Evolutionary conservation across 2,797 vertebrate genomes (phyloP).

Genomic region (Fistularia tabacaria): DNA sequence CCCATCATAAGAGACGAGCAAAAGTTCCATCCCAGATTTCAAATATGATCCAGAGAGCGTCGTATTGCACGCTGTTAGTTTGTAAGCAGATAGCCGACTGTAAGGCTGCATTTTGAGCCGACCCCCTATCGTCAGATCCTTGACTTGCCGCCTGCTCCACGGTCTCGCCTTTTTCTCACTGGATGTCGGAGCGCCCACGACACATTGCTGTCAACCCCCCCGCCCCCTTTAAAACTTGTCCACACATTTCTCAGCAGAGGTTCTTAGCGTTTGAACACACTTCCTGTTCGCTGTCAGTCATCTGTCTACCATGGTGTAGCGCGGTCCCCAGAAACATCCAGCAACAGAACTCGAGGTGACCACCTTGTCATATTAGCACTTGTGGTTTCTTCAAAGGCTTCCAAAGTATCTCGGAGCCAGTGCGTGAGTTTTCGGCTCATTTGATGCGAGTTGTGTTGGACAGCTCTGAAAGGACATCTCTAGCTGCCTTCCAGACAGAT

Average conservation of each 20-base stretch:
- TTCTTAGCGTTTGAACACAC: constrained; percentile 3
- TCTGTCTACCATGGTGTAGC: constrained; percentile 3
- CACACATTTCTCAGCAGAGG: constrained; percentile 13
- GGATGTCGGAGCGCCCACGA: not conserved
- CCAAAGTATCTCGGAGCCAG: not conserved
- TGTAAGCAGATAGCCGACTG: no score
- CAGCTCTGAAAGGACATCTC: constrained; percentile 2
- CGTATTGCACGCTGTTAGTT: no score
- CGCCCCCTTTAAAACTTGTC: constrained; percentile 3
- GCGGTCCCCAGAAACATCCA: constrained; percentile 11
- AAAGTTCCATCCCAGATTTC: no score
- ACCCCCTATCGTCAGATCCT: not conserved
- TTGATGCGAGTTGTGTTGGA: constrained; percentile 6
- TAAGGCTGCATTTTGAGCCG: not conserved
- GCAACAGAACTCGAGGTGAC: constrained; percentile 8
- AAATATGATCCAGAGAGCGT: no score
- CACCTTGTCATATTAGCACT: constrained; percentile 28
- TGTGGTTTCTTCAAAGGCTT: constrained; percentile 18
- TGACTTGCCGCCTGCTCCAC: not conserved
- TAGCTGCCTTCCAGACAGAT: constrained; percentile 11
- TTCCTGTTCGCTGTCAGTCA: constrained; percentile 16
- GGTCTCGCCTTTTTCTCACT: constrained; percentile 4
- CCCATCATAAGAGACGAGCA: no score
- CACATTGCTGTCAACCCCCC: constrained; percentile 7
- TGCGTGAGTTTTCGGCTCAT: constrained; percentile 2